Evolutionary conservation across 2,888 invertebrate species (phyloP).

Genomic region (Pterostichus madidus): DNA sequence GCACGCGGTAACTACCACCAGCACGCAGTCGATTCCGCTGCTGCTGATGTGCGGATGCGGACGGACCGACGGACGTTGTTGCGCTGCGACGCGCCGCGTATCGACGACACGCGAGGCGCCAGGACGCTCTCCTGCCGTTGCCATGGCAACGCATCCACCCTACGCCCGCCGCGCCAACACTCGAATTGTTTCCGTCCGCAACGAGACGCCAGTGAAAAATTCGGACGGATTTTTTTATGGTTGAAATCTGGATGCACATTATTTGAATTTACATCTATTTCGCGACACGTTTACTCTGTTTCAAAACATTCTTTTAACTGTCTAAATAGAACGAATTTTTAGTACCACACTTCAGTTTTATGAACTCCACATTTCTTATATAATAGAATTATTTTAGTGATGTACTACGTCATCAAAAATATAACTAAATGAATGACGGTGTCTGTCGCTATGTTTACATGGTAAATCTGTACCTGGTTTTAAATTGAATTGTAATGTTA

Average conservation of each 20-base stretch:
- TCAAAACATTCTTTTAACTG: too few relatives aligned
- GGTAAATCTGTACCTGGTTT: too few relatives aligned
- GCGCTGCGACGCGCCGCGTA: conserved; percentile 76
- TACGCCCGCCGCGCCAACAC: conserved; percentile 44
- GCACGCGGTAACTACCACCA: conserved; percentile 71
- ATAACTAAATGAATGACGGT: too few relatives aligned
- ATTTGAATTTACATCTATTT: too few relatives aligned
- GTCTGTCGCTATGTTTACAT: too few relatives aligned
- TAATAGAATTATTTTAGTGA: too few relatives aligned
- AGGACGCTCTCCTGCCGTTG: conserved; percentile 74
- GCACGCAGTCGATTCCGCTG: conserved; percentile 71
- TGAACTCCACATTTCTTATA: too few relatives aligned
- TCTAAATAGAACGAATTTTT: too few relatives aligned
- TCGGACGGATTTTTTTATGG: background rate
- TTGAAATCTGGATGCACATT: background rate
- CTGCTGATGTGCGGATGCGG: conserved; percentile 20
- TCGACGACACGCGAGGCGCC: conserved; percentile 72
- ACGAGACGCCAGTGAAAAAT: conserved; percentile 23
- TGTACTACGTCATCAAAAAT: too few relatives aligned
- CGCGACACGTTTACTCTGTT: too few relatives aligned
- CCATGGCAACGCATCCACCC: conserved; percentile 72
- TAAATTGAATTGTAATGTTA: too few relatives aligned
- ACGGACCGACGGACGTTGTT: conserved; percentile 16
- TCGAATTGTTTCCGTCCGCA: conserved; percentile 62
- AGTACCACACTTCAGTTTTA: too few relatives aligned